Conservation (phyloP, 2,113 vertebrate genomes). For the Percopsis transmontana region DNA sequence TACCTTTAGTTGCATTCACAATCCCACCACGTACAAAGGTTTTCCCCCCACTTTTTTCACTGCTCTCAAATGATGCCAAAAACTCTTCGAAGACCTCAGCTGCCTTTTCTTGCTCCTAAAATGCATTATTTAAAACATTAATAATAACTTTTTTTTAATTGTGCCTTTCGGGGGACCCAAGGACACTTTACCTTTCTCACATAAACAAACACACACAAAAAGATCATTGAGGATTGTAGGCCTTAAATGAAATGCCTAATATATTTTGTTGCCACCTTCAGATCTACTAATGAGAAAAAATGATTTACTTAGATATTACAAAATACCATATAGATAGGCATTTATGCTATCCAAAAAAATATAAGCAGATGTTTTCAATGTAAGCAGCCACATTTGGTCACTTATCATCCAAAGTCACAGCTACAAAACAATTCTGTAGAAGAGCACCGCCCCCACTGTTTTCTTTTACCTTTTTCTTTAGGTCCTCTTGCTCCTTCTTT, state of each 20-base stretch:
- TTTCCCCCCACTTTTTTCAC: constrained; percentile 74
- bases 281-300: neutral
- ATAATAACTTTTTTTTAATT: too few relatives aligned
- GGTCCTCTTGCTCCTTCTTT: constrained; percentile 77
- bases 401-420: neutral
- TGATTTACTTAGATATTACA: neutral
- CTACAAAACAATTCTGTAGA: neutral
- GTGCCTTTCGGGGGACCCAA: too few relatives aligned
- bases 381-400: too few relatives aligned
- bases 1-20: constrained; percentile 82
- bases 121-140: neutral
- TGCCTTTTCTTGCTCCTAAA: constrained; percentile 82
- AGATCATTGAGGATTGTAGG: neutral
- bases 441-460: neutral
- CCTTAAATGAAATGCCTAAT: too few relatives aligned
- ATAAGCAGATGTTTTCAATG: too few relatives aligned
- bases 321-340: neutral
- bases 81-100: constrained; percentile 85
- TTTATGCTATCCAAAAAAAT: too few relatives aligned
- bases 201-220: too few relatives aligned
- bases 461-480: constrained; percentile 77
- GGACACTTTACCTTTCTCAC: too few relatives aligned
- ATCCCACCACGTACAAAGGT: constrained; percentile 84
- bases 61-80: constrained; percentile 79
- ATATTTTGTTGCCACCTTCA: neutral